A percentile compares a stretch with the other conserved stretches of the same genome.
These are phyloP conservation scores for Crax fasciolata DNA, from an alignment of 2,797 vertebrate species.

Conservation along the genomic window DNA sequence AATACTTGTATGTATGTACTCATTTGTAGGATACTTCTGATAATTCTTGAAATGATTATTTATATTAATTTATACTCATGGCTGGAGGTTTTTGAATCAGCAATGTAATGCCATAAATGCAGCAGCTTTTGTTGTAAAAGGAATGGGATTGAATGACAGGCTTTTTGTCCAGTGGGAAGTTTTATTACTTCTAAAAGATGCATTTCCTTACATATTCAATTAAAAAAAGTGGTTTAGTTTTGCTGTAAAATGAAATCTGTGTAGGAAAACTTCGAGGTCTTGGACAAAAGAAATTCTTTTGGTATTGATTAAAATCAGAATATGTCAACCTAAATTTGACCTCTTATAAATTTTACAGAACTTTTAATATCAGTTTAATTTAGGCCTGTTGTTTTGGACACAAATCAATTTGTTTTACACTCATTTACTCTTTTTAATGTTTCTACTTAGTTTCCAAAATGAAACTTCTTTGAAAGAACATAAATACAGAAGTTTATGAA, in stretches of 20 bases:
- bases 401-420: neutral
- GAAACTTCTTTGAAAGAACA: neutral
- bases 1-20: neutral
- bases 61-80: neutral
- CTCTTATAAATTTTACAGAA: neutral
- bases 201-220: neutral
- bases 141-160: neutral
- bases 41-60: neutral
- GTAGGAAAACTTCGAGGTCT: neutral
- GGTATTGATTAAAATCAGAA: neutral
- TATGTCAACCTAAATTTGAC: neutral
- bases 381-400: neutral
- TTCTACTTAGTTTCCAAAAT: neutral
- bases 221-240: neutral
- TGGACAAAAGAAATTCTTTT: neutral
- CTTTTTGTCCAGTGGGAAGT: neutral
- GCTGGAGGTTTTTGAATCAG: neutral
- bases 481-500: neutral
- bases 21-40: neutral
- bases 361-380: neutral
- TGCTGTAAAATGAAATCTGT: neutral
- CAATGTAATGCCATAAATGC: neutral
- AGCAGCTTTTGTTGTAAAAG: neutral
- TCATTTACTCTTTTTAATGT: neutral
- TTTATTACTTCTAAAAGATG: neutral